Base-by-base conservation (phyloP, 2,113 vertebrate species). In the Calypte anna region DNA sequence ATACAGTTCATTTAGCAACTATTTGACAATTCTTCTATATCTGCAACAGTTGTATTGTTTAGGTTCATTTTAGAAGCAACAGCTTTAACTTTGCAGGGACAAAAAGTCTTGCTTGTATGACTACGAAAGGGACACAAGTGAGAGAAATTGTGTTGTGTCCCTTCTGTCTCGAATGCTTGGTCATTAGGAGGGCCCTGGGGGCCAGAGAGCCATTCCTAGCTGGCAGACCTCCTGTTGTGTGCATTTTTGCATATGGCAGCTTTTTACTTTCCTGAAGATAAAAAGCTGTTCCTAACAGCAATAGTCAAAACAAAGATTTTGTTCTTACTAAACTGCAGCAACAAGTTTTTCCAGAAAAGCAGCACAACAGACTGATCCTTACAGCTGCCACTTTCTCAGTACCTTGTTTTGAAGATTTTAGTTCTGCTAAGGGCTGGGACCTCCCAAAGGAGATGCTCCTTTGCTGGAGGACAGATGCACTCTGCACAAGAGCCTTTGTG, bases 151-250 rank as follows among this genome's bases (percentile, higher is more conserved):
- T 61, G 25, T 38, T 33, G 24, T 59, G 20, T 67, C 33, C 36
- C 22, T 61, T 31, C 44, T 54, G 10, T 63, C 28, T 23, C 0
- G 0, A 43, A 6, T 17, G 16, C 10, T 61, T 23, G 63, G 36
- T 40, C 40, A 12, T 40, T 40, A 40, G 40, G 40, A 40, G 40
- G 40, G 38, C 31, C 27, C 23, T 19, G 22, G 9, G 33, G 28
- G 36, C 30, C 27, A 40, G 10, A 59, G 57, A 51, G 31, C 12
- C 43, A 25, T 23, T 25, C 0, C 13, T 50, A 48, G 7, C 38
- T 80, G 30, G 9, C 63, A 66, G 18, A 4, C 4, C 50, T 10
- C 31, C 31, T 50, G 4, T 46, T n/a, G 9, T 14, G 8, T 33
- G 7, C 43, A 4, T 18, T 53, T 86, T 36, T 80, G 53, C 40